Evolutionary conservation across 2,113 vertebrate species (phyloP).

Genomic region (Nothocercus julius): DNA sequence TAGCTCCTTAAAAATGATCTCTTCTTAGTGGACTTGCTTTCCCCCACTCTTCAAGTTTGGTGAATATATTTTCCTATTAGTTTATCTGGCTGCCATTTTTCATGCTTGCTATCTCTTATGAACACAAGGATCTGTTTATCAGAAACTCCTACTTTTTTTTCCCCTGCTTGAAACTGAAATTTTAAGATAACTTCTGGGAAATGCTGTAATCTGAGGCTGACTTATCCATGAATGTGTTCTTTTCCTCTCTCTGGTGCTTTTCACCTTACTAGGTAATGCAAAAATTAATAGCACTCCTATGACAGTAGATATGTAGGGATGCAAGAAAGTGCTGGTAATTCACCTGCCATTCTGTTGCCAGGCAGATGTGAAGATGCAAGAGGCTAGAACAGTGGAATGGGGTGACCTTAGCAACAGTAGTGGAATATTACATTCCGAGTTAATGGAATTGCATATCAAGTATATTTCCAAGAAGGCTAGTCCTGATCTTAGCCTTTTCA

Average conservation of each 20-base stretch:
- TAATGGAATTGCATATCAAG: neutral
- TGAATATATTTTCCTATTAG: constrained; percentile 4
- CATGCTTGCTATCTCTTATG: constrained; percentile 39
- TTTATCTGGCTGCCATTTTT: constrained; percentile 38
- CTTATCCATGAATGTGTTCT: neutral
- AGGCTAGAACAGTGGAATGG: neutral
- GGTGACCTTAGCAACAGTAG: neutral
- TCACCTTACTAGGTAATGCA: neutral
- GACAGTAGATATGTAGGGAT: neutral
- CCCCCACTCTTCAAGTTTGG: neutral
- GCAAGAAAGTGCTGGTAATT: neutral
- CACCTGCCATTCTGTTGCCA: neutral
- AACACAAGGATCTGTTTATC: constrained; percentile 51
- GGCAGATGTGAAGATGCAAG: neutral
- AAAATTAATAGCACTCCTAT: neutral
- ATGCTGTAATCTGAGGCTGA: neutral
- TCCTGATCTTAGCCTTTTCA: neutral
- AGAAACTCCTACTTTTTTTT: neutral
- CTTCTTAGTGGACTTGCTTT: neutral
- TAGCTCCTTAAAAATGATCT: neutral
- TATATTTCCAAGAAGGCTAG: neutral
- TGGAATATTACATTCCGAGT: neutral
- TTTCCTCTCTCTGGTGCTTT: neutral
- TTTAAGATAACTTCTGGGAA: constrained; percentile 44
- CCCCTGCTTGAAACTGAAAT: neutral